Base-by-base conservation (phyloP, 2,113 vertebrate species). In the Dasyprocta punctata region DNA sequence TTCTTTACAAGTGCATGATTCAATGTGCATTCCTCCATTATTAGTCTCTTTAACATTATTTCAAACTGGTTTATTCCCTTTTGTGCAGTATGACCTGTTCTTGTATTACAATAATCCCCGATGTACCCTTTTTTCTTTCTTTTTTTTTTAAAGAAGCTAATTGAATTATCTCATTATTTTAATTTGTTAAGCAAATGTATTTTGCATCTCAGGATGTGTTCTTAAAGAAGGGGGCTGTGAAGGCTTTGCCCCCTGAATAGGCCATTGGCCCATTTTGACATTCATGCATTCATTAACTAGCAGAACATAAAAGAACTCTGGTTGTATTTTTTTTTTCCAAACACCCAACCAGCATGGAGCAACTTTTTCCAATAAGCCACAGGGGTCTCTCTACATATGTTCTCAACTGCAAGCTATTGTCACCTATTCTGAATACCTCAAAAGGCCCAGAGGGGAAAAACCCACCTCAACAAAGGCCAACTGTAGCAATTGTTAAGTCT, bases 161-260 rank as follows among this genome's bases (percentile, higher is more conserved):
- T 99, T 99, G 99, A 99, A 99, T 99, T 99, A 99, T 99, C 99
- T 99, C 99, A 99, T 99, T 99, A 99, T 99, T 99, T 99, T 99
- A 99, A 99, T 99, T 99, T 99, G 99, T 99, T 99, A 99, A 99
- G 99, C 99, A 99, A 99, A 99, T 99, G 99, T 99, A 99, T 99
- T 99, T 99, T 99, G 99, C 98, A 98, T 99, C 99, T 99, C 99
- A 99, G 99, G 99, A 99, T 99, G 99, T 99, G 98, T 99, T 99
- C 99, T 99, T 99, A 99, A 99, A 99, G 98, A 99, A 98, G 99
- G 98, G 98, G 99, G 99, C 99, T 99, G 99, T 99, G 99, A 98
- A 99, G 99, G 99, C 99, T 99, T 99, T 99, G 99, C 99, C 98
- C 99, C 98, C 98, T 99, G 99, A 99, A 99, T 99, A 99, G 99